Base-by-base conservation (phyloP, 1,140 invertebrate species). In the Brachionus rubens region DNA sequence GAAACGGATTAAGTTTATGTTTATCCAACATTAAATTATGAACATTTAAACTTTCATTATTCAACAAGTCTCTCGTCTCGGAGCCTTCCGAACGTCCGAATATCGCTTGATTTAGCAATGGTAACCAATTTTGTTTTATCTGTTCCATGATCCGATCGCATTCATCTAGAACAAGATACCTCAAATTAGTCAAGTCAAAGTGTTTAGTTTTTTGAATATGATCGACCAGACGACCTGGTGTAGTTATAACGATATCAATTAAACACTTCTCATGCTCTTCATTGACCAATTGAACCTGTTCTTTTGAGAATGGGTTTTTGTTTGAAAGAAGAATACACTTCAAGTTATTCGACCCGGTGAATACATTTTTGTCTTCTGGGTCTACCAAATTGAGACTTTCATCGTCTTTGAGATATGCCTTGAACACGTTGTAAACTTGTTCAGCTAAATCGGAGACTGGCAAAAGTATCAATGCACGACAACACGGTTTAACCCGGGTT, bases 121-220 rank as follows among this genome's bases (percentile, higher is more conserved):
- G 87, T 1, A 96, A 84, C 93, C 92, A 96, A 81, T 94, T 90
- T 80, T 92, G 90, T 82, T 95, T 90, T 21, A 94, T 88, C 80
- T 92, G 91, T 79, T 96, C 92, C 85, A 95, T 90, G 77, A 94
- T 90, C 78, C 92, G 87, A 86, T 99, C 96, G 10, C 95, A 95
- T 87, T 99, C 95, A 85, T 99, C 96, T 68, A 97, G 91, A 1
- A 87, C 89, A 59, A 98, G 84, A 86, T 91, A 96, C 81, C 90
- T 87, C 0, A 98, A 86, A 79, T 89, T 82, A 78, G 88, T 87
- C 14, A 98, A 84, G 78, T 89, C 88, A 83, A 98, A 94, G n/a
- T 92, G 93, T 80, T 89, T 82, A 1, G 93, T 96, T 75, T 89
- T 88, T 83, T 90, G 89, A 70, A 98, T 87, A 84, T 98, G 95